These are phyloP conservation scores for Drosophila ezoana DNA, from an alignment of 2,888 invertebrate species.

Conservation along the genomic window DNA sequence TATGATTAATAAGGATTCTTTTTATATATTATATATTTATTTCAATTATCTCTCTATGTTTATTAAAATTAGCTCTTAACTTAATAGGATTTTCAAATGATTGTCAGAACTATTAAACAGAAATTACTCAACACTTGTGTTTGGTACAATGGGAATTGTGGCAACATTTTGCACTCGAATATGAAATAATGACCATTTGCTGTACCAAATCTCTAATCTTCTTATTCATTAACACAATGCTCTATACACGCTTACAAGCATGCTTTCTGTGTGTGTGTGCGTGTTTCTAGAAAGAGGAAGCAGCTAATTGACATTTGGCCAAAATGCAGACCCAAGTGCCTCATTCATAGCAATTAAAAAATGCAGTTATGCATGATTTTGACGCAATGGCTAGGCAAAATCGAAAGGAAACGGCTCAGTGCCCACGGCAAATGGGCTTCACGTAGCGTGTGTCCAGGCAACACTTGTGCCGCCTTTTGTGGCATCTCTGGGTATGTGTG, in stretches of 20 bases:
- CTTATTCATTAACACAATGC: constrained; percentile 22
- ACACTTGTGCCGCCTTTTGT: constrained; percentile 1
- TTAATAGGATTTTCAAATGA: no score
- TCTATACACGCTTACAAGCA: background rate
- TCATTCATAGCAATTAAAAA: constrained; percentile 60
- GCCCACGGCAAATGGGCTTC: constrained; percentile 17
- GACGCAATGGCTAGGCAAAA: constrained; percentile 17
- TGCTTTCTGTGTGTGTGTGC: background rate
- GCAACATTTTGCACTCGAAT: constrained; percentile 8
- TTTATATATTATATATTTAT: no score
- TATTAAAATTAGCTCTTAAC: no score
- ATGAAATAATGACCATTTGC: constrained; percentile 4
- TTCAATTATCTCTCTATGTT: no score
- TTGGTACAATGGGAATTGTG: background rate
- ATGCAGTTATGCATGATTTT: constrained; percentile 53
- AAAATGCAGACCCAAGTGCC: constrained; percentile 1
- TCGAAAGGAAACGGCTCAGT: constrained; percentile 24
- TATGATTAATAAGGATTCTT: no score
- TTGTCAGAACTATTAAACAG: no score
- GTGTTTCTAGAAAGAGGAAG: background rate
- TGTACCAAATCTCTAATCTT: constrained; percentile 5
- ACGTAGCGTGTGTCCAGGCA: background rate
- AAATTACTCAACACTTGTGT: background rate
- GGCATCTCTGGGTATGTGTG: background rate
- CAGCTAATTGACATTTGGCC: constrained; percentile 14